Conservation (phyloP, 2,888 invertebrate species). For the Amblyteles armatorius region DNA sequence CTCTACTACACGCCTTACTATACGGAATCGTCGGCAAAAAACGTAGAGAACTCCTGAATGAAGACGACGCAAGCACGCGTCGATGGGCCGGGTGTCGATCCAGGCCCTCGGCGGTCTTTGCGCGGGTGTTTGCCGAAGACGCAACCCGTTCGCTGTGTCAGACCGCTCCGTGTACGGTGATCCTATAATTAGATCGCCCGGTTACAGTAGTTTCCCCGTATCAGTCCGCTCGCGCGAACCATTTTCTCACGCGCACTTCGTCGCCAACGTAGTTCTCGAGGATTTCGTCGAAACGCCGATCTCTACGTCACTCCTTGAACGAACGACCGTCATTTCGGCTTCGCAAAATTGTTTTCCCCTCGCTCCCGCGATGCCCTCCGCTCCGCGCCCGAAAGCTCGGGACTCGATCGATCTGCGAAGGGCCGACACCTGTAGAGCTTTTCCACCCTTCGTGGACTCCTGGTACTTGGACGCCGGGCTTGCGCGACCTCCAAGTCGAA, state of each 20-base stretch:
- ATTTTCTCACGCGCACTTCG: slow-evolving; percentile 72
- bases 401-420: slow-evolving; percentile 53
- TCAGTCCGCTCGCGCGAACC: slow-evolving; percentile 67
- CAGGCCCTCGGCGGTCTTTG: slow-evolving; percentile 8
- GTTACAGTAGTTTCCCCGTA: slow-evolving; percentile 66
- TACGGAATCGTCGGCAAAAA: background rate
- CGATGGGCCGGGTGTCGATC: background rate
- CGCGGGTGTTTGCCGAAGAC: slow-evolving; percentile 45
- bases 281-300: slow-evolving; percentile 43
- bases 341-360: background rate
- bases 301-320: slow-evolving; percentile 41
- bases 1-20: slow-evolving; percentile 29
- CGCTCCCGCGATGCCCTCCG: slow-evolving; percentile 4
- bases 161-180: slow-evolving; percentile 73
- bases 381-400: slow-evolving; percentile 14
- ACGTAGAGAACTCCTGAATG: slow-evolving; percentile 72
- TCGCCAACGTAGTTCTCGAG: slow-evolving; percentile 44
- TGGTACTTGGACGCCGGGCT: slow-evolving; percentile 69
- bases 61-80: slow-evolving; percentile 65
- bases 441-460: slow-evolving; percentile 69
- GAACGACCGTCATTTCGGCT: background rate
- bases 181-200: slow-evolving; percentile 75
- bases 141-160: slow-evolving; percentile 45
- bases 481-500: slow-evolving; percentile 70
- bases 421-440: slow-evolving; percentile 51